Conservation (phyloP, 2,797 vertebrate genomes). For the Galaxias olidus region DNA sequence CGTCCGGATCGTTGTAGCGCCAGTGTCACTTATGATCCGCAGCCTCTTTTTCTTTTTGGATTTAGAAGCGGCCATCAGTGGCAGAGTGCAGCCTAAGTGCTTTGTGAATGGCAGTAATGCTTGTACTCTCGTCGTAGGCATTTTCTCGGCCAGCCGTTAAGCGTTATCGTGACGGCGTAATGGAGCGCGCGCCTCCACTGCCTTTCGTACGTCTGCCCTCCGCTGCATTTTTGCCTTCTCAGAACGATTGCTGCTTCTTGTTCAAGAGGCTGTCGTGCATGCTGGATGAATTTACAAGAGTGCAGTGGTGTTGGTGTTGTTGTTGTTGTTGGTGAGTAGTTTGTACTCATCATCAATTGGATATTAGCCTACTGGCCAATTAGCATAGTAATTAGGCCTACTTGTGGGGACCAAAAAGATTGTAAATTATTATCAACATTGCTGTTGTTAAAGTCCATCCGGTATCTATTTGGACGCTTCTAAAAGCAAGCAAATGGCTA, state of each 20-base stretch:
- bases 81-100: constrained; percentile 13
- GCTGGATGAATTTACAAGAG: no score
- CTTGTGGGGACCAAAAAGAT: no score
- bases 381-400: no score
- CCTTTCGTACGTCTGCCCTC: neutral
- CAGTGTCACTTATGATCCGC: constrained; percentile 1
- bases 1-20: neutral
- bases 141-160: neutral
- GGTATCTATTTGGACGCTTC: no score
- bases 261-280: no score
- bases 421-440: no score
- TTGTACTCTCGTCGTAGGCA: neutral
- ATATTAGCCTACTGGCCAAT: no score
- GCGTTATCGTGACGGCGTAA: constrained; percentile 22
- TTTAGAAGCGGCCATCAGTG: constrained; percentile 19
- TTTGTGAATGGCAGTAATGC: constrained; percentile 23
- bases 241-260: neutral
- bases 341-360: no score
- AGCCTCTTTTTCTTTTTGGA: constrained; percentile 24
- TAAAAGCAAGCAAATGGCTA: no score
- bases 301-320: no score
- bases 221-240: constrained; percentile 3
- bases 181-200: neutral
- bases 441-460: no score
- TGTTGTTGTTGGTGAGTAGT: no score